A percentile compares a stretch with the other conserved stretches of the same genome.
phyloP scores from a whole-genome alignment of 2,113 vertebrate species.

The Pseudorectes ferrugineus region DNA sequence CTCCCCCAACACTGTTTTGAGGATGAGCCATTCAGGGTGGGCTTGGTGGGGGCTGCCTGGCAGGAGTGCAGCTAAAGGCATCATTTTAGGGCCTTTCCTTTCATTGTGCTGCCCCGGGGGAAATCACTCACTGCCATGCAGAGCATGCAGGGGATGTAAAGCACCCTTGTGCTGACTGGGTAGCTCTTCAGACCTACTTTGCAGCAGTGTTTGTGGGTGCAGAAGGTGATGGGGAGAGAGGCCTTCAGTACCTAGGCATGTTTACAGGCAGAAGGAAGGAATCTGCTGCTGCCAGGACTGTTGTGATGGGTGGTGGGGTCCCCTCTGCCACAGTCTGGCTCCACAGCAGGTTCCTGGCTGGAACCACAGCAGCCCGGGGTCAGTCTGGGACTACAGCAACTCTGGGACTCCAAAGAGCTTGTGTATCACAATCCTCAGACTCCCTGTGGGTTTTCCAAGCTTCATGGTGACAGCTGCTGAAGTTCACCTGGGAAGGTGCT shows the following conservation, averaged over 20 bases:
- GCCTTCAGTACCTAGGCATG: rapidly evolving
- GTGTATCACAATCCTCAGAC: not conserved
- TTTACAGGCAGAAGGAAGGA: not conserved
- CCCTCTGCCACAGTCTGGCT: not conserved
- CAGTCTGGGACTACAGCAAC: not conserved
- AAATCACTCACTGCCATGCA: not conserved
- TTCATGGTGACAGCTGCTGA: not conserved
- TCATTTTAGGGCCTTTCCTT: not conserved
- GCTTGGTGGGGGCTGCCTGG: not conserved
- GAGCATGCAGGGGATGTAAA: not conserved
- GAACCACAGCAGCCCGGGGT: not conserved
- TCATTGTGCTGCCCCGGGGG: not conserved
- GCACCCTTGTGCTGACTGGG: not conserved
- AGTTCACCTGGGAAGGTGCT: not conserved
- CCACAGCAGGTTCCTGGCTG: not conserved
- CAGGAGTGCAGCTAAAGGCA: not conserved
- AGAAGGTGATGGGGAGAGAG: not conserved
- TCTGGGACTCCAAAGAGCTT: rapidly evolving
- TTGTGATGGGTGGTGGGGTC: not conserved
- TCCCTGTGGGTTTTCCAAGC: not conserved
- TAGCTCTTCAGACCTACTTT: not conserved
- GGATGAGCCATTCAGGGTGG: not conserved
- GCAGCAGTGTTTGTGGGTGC: not conserved
- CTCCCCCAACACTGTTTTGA: not conserved
- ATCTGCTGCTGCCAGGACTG: not conserved